These are phyloP conservation scores for Chrysodeixis includens DNA, from an alignment of 2,888 invertebrate genomes.

Conservation along the genomic window DNA sequence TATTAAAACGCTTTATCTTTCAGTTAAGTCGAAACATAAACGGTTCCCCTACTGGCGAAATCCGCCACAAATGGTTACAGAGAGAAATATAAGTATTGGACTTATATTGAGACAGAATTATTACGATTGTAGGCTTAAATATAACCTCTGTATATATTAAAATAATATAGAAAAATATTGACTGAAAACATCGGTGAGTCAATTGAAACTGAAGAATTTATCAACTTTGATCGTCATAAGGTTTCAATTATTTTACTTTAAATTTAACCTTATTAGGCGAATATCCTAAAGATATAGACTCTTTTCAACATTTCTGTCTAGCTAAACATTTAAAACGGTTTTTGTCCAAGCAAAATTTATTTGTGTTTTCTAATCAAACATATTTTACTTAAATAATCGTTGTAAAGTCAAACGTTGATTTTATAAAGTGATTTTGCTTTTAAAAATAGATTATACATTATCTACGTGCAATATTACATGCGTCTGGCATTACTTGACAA, in stretches of 20 bases:
- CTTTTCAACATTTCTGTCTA: too few species aligned
- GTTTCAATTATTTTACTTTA: background rate
- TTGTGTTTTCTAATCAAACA: too few species aligned
- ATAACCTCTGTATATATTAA: slow-evolving; percentile 51
- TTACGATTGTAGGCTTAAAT: slow-evolving; percentile 63
- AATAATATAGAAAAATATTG: background rate
- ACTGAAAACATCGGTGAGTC: background rate
- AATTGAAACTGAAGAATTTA: background rate
- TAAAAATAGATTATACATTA: too few species aligned
- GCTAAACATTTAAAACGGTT: too few species aligned
- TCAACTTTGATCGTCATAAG: background rate
- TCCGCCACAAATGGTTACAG: slow-evolving; percentile 75
- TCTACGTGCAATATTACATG: too few species aligned
- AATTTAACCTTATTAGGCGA: background rate
- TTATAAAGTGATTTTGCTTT: too few species aligned
- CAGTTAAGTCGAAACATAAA: slow-evolving; percentile 61
- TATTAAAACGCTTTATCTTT: slow-evolving; percentile 52
- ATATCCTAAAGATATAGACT: too few species aligned
- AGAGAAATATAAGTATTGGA: slow-evolving; percentile 72
- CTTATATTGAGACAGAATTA: slow-evolving; percentile 66
- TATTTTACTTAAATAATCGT: too few species aligned
- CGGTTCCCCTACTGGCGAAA: slow-evolving; percentile 69
- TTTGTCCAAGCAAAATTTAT: too few species aligned
- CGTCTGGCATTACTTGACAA: too few species aligned
- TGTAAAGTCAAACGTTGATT: too few species aligned